Evolutionary conservation across 2,888 invertebrate species (phyloP).

Genomic region (Netelia inedita): DNA sequence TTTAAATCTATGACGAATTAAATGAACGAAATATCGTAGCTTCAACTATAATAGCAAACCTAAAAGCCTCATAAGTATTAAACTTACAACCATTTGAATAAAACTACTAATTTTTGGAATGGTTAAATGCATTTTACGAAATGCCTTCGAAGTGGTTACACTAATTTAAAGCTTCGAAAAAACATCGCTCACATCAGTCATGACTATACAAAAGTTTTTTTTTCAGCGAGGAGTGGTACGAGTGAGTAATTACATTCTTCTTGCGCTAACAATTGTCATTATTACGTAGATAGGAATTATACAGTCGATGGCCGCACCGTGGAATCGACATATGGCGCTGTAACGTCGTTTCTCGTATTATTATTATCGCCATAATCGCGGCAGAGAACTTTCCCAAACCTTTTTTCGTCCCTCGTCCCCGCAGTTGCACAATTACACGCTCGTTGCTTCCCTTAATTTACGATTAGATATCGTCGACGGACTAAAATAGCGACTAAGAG

Average conservation of each 20-base stretch:
- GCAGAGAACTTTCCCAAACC: slow-evolving; percentile 27
- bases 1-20: no score
- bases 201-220: no score
- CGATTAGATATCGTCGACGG: background rate
- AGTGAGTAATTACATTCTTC: background rate
- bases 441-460: slow-evolving; percentile 35
- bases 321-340: background rate
- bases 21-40: no score
- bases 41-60: no score
- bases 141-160: background rate
- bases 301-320: background rate
- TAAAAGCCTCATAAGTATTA: no score
- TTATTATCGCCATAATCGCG: slow-evolving; percentile 11
- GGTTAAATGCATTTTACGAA: no score
- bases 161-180: background rate
- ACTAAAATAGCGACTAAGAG: background rate
- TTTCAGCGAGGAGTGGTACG: background rate
- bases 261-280: slow-evolving; percentile 13
- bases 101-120: no score
- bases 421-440: slow-evolving; percentile 35
- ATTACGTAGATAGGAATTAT: slow-evolving; percentile 4
- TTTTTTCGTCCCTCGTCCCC: slow-evolving; percentile 9
- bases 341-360: slow-evolving; percentile 17
- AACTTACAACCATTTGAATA: no score
- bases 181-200: no score